These are phyloP conservation scores for Leptinotarsa peninsularis DNA, from an alignment of 2,888 invertebrate species.

Conservation along the genomic window DNA sequence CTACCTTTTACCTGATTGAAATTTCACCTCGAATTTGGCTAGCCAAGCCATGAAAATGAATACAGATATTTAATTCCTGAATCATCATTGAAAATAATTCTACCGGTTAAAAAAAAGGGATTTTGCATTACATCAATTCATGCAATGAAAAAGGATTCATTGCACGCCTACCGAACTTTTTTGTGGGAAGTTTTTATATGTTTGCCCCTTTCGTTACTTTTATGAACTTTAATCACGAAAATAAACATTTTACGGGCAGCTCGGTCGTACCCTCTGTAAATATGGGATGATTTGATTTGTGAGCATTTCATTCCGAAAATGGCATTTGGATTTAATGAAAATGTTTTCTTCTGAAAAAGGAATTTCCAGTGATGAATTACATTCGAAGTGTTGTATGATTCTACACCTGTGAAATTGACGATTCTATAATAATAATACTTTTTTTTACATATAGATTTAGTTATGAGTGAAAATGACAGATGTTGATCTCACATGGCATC, in stretches of 20 bases:
- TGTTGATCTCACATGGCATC: too few species aligned
- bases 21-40: not conserved
- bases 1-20: constrained; percentile 2
- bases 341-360: not conserved
- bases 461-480: too few species aligned
- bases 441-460: too few species aligned
- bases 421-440: too few species aligned
- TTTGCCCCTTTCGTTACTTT: constrained; percentile 16
- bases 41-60: not conserved
- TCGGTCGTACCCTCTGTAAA: constrained; percentile 7
- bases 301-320: not conserved
- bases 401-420: too few species aligned
- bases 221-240: constrained; percentile 17
- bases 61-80: not conserved
- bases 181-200: not conserved
- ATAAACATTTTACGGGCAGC: constrained; percentile 16
- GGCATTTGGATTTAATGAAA: not conserved
- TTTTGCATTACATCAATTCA: constrained; percentile 16
- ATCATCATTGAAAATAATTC: constrained; percentile 20
- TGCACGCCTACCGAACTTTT: not conserved
- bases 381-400: too few species aligned
- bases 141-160: not conserved
- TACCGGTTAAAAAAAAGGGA: not conserved
- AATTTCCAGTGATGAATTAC: not conserved
- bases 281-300: constrained; percentile 21